A percentile compares a stretch with the other conserved stretches of the same genome.
Conservation (phyloP, 2,888 invertebrate genomes). For the Macropis europaea region DNA sequence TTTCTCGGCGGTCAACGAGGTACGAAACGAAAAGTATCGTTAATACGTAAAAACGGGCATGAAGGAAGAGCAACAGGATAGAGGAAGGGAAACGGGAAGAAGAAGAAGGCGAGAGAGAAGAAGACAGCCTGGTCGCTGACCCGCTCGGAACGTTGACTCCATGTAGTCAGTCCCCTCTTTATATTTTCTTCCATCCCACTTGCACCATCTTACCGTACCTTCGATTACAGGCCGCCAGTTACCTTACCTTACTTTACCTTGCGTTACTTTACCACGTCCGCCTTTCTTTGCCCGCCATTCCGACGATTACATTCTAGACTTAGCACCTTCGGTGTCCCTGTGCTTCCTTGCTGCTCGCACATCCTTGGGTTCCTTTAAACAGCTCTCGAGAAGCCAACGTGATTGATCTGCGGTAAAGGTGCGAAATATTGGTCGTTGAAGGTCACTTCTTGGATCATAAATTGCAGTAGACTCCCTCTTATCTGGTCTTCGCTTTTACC, state of each 20-base stretch:
- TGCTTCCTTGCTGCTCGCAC: not conserved
- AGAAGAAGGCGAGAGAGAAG: slow-evolving; percentile 53
- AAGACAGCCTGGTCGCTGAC: slow-evolving; percentile 78
- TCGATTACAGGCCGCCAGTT: slow-evolving; percentile 66
- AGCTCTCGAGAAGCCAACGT: not conserved
- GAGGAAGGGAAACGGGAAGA: slow-evolving; percentile 27
- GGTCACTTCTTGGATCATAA: too few relatives aligned
- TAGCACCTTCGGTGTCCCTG: not conserved
- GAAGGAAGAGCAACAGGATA: slow-evolving; percentile 36
- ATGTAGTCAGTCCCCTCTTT: slow-evolving; percentile 77
- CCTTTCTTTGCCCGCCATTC: slow-evolving; percentile 38
- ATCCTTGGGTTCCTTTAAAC: not conserved
- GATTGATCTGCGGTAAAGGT: not conserved
- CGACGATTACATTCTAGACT: slow-evolving; percentile 27
- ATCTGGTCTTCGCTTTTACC: too few relatives aligned
- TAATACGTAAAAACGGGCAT: slow-evolving; percentile 21
- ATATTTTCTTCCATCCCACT: slow-evolving; percentile 68
- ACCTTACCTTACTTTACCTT: slow-evolving; percentile 63
- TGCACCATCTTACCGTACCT: slow-evolving; percentile 64
- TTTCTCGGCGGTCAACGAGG: not conserved
- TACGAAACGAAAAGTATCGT: slow-evolving; percentile 32
- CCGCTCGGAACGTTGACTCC: slow-evolving; percentile 80
- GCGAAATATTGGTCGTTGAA: too few relatives aligned
- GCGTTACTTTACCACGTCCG: slow-evolving; percentile 53
- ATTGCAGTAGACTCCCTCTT: too few relatives aligned